These are phyloP conservation scores for Xenopus borealis DNA, from an alignment of 2,113 vertebrate genomes.

Conservation along the genomic window DNA sequence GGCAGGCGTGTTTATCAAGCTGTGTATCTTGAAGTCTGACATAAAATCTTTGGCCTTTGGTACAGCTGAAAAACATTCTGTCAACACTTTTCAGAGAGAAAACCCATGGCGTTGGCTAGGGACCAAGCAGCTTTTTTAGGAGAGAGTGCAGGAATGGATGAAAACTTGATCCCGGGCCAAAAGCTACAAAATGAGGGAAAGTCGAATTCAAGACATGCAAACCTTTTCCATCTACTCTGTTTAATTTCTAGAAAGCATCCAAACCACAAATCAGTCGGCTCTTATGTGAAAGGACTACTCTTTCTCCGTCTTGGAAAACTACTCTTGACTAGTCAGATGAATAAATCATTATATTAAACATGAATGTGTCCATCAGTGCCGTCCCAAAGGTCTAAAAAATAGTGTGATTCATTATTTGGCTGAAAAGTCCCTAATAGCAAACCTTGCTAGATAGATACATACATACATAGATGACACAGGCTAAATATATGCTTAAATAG, in stretches of 20 bases:
- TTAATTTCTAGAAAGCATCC: conserved; percentile 63
- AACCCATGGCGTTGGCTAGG: conserved; percentile 55
- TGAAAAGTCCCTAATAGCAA: background rate
- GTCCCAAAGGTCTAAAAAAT: conserved; percentile 51
- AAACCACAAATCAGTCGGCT: conserved; percentile 65
- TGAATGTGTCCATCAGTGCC: conserved; percentile 62
- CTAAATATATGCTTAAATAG: too few relatives aligned
- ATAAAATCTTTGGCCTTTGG: conserved; percentile 77
- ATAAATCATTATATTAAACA: conserved; percentile 62
- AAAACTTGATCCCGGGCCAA: conserved; percentile 59
- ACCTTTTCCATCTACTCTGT: conserved; percentile 71
- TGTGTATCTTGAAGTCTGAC: conserved; percentile 81
- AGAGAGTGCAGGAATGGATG: conserved; percentile 39
- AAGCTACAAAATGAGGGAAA: conserved; percentile 68
- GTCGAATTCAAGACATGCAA: conserved; percentile 61
- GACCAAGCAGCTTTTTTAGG: conserved; percentile 56
- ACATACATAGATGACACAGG: too few relatives aligned
- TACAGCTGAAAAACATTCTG: conserved; percentile 80
- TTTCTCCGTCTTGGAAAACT: conserved; percentile 56
- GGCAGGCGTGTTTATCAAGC: conserved; percentile 84
- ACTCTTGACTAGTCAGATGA: conserved; percentile 54
- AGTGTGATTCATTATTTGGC: conserved; percentile 13
- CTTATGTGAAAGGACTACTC: conserved; percentile 58
- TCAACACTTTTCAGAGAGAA: conserved; percentile 75
- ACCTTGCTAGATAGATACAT: too few relatives aligned